Evolutionary conservation across 2,113 vertebrate species (phyloP).

Genomic region (Xenopus laevis): DNA sequence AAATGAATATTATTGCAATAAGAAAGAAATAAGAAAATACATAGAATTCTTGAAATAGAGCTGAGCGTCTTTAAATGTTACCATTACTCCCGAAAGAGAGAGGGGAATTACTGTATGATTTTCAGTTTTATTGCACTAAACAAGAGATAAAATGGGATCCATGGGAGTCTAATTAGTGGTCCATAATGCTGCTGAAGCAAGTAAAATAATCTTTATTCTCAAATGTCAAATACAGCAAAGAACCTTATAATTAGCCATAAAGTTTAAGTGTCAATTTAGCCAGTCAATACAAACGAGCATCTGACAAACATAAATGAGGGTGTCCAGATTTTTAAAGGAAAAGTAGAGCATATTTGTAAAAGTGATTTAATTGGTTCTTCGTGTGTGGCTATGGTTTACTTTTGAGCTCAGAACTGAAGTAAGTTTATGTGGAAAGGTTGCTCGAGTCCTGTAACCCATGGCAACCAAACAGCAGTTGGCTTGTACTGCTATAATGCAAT

Average conservation of each 20-base stretch:
- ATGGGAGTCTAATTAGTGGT: conserved; percentile 41
- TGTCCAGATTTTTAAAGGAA: no score
- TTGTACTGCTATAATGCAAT: no score
- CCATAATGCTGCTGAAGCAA: conserved; percentile 37
- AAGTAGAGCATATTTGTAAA: no score
- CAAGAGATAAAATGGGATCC: conserved; percentile 40
- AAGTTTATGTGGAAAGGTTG: no score
- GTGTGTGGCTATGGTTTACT: no score
- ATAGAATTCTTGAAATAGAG: neutral
- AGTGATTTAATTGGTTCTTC: no score
- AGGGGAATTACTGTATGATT: conserved; percentile 23
- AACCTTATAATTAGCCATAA: conserved; percentile 44
- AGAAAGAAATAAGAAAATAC: neutral
- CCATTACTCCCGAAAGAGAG: conserved; percentile 12
- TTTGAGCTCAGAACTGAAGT: no score
- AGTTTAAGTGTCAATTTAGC: conserved; percentile 44
- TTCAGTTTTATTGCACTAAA: conserved; percentile 36
- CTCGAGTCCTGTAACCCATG: no score
- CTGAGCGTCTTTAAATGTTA: neutral
- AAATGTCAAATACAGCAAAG: conserved; percentile 45
- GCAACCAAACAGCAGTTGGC: no score
- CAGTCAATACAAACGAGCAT: conserved; percentile 39
- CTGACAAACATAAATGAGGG: conserved; percentile 33
- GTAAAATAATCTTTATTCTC: conserved; percentile 44
- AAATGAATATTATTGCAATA: neutral